Percentiles rank a stretch among this genome's conserved stretches.
phyloP scores from a whole-genome alignment of 1,140 invertebrate genomes.

The Drosophila leontia region DNA sequence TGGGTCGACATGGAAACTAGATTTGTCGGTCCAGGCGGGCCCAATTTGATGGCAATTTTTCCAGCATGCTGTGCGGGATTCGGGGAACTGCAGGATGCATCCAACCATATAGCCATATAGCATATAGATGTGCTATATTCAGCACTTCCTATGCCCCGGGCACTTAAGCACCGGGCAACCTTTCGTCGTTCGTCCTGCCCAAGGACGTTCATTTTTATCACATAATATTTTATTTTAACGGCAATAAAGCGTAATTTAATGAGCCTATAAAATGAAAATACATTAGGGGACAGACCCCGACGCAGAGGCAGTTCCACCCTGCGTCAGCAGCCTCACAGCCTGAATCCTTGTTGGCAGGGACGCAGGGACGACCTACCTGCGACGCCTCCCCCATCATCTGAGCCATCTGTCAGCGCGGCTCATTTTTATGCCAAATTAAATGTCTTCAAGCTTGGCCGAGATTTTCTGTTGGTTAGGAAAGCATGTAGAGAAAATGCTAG shows the following conservation, averaged over 20 bases:
- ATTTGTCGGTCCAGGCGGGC: conserved; percentile 21
- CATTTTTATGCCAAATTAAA: conserved; percentile 80
- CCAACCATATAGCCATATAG: conserved; percentile 10
- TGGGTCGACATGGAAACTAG: conserved; percentile 48
- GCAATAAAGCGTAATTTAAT: conserved; percentile 84
- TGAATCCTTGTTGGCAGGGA: conserved; percentile 15
- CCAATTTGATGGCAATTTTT: conserved; percentile 32
- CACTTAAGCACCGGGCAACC: conserved; percentile 47
- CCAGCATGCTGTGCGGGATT: conserved; percentile 3
- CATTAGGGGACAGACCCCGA: conserved; percentile 50
- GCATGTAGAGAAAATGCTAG: conserved; percentile 8
- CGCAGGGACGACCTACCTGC: conserved; percentile 39
- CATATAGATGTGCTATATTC: conserved; percentile 9
- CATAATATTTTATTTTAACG: conserved; percentile 84
- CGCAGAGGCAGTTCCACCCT: conserved; percentile 6
- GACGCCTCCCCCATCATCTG: conserved; percentile 16
- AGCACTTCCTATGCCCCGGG: conserved; percentile 6
- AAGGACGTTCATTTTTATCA: conserved; percentile 72
- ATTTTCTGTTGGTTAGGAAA: conserved; percentile 44
- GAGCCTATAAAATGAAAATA: conserved; percentile 82
- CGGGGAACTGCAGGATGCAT: conserved; percentile 28
- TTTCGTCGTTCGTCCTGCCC: conserved; percentile 51
- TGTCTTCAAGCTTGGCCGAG: conserved; percentile 62
- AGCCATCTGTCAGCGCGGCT: conserved; percentile 72
- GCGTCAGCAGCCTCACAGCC: conserved; percentile 5